phyloP scores from a whole-genome alignment of 2,797 vertebrate species.

The Tadarida brasiliensis region DNA sequence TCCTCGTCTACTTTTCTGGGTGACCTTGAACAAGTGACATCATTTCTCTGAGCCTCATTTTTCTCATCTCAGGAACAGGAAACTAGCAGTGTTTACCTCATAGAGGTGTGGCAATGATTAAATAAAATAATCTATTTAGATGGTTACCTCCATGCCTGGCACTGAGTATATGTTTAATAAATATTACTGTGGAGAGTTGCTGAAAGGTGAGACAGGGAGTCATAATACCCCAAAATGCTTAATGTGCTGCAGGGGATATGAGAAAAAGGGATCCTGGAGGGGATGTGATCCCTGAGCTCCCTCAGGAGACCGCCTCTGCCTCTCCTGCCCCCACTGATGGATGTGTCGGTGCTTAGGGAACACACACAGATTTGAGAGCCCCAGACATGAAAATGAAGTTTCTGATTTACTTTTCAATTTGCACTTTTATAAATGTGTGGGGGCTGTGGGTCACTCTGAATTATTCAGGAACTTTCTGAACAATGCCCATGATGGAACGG shows the following conservation, averaged over 20 bases:
- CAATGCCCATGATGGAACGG: neutral
- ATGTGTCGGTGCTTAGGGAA: neutral
- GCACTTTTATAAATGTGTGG: slow-evolving; percentile 7
- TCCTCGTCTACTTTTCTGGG: neutral
- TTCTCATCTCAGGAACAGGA: neutral
- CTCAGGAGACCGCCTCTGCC: neutral
- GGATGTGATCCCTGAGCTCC: neutral
- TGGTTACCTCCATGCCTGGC: neutral
- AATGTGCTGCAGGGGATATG: neutral
- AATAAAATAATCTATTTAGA: neutral
- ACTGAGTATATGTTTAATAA: neutral
- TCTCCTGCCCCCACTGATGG: rapidly evolving
- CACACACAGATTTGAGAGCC: neutral
- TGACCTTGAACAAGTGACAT: neutral
- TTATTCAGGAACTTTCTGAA: neutral
- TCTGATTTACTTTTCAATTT: slow-evolving; percentile 67
- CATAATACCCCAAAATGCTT: neutral
- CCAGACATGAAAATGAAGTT: slow-evolving; percentile 11
- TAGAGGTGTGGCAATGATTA: neutral
- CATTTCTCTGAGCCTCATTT: neutral
- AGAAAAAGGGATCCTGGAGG: neutral
- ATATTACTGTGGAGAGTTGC: neutral
- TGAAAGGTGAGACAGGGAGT: neutral
- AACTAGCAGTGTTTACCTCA: neutral
- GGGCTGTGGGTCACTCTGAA: slow-evolving; percentile 4